Conservation (phyloP, 2,113 vertebrate species). For the Caracal caracal region DNA sequence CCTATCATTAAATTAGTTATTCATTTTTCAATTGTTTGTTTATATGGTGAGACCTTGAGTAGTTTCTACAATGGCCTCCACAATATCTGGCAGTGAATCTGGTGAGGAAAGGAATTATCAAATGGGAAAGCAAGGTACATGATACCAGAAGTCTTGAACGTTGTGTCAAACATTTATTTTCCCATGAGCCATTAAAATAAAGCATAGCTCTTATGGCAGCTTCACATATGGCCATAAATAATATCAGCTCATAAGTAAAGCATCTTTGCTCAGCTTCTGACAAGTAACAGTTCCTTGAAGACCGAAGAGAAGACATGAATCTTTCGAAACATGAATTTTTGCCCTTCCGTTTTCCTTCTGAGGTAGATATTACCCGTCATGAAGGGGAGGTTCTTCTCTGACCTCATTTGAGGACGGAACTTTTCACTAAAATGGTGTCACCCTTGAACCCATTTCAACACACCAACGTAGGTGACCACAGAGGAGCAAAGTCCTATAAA, state of each 20-base stretch:
- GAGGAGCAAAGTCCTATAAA: constrained; percentile 67
- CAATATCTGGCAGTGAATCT: neutral
- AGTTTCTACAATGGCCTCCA: neutral
- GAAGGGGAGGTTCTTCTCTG: constrained; percentile 50
- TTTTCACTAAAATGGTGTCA: constrained; percentile 66
- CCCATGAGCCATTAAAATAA: neutral
- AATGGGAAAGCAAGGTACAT: neutral
- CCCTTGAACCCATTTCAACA: constrained; percentile 1
- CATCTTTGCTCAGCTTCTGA: neutral
- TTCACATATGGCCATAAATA: neutral
- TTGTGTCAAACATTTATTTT: neutral
- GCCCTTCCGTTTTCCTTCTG: constrained; percentile 34
- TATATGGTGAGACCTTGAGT: neutral
- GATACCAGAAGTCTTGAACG: neutral
- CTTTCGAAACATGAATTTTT: constrained; percentile 37
- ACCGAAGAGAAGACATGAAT: neutral
- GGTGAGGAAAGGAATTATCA: neutral
- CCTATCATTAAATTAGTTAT: neutral
- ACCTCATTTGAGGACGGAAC: constrained; percentile 75
- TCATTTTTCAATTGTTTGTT: neutral
- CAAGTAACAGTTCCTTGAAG: neutral
- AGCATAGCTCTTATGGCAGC: neutral
- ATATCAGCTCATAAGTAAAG: neutral
- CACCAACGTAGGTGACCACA: constrained; percentile 64
- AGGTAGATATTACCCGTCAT: neutral